Base-by-base conservation (phyloP, 2,113 vertebrate species). In the Entelurus aequoreus region DNA sequence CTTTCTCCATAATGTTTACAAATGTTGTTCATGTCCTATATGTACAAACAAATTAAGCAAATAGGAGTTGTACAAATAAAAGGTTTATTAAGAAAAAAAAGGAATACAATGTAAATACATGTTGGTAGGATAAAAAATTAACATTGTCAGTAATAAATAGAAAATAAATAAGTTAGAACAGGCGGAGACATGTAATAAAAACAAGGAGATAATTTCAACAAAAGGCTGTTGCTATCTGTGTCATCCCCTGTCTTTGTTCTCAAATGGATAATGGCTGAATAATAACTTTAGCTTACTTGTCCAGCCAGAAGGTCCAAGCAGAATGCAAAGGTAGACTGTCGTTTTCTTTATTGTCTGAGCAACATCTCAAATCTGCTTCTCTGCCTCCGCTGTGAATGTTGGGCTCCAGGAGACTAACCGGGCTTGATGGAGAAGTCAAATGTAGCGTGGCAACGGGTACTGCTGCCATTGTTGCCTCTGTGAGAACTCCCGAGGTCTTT, bases 261-360 rank as follows among this genome's bases (percentile, higher is more conserved):
- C 56, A 48, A 46, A 68, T 47, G 63, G 58, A n/a, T 54, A n/a
- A 44, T 5, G 21, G 28, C 6, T 19, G 12, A 46, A 50, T 16
- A 59, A 47, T 8, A 6, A 46, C 7, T 38, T 40, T 42, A 56
- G n/a, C 76, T 68, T 80, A 91, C 91, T 87, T 88, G 54, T 91
- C 90, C 3, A 92, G 88, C 91, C 89, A 92, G 69, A 92, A 92
- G 35, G 90, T 92, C 91, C 91, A 92, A 0, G 90, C 82, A n/a
- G 90, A 92, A 65, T 92, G 90, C 8, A 92, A 77, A 5, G 90
- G 89, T 61, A 92, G 77, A 3, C 62, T 84, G 62, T 84, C 82
- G 58, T 63, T 77, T 16, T 87, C 85, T 38, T 63, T 76, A 62
- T 72, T 54, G 19, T 59, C 81, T 13, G 85, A 71, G 65, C 87